Conservation (phyloP, 2,113 vertebrate species). For the Hypanus sabinus region DNA sequence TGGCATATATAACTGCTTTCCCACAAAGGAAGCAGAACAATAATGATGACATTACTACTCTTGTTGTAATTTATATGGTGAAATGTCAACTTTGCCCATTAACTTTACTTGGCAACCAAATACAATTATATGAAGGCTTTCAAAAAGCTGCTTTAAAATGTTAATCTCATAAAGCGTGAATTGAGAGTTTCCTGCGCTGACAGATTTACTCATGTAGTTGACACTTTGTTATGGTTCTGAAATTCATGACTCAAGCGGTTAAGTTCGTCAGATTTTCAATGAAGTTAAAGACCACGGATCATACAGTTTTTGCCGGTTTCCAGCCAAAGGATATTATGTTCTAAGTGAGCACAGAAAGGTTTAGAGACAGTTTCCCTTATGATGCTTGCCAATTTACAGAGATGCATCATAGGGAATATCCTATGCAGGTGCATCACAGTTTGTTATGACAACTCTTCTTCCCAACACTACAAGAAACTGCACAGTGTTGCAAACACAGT, state of each 20-base stretch:
- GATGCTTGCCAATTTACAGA: no score
- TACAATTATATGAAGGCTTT: neutral
- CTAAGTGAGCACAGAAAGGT: neutral
- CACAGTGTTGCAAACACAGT: no score
- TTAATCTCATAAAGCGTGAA: neutral
- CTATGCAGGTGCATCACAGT: no score
- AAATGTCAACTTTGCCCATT: conserved; percentile 10
- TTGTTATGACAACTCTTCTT: no score
- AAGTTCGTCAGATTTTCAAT: neutral
- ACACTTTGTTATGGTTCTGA: neutral
- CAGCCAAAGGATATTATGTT: conserved; percentile 30
- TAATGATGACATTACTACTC: neutral
- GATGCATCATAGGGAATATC: no score
- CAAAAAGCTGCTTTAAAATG: conserved; percentile 3
- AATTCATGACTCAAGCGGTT: neutral
- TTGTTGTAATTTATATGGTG: neutral
- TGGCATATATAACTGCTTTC: no score
- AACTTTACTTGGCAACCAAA: neutral
- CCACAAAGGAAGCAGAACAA: no score
- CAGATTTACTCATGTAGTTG: neutral
- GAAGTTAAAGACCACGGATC: neutral
- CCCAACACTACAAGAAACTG: no score
- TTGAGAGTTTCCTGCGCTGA: neutral
- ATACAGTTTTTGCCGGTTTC: neutral
- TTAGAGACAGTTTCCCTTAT: no score